Percentiles rank a stretch among this genome's conserved stretches.
Evolutionary conservation across 2,113 vertebrate species (phyloP).

Genomic region (Physeter macrocephalus): DNA sequence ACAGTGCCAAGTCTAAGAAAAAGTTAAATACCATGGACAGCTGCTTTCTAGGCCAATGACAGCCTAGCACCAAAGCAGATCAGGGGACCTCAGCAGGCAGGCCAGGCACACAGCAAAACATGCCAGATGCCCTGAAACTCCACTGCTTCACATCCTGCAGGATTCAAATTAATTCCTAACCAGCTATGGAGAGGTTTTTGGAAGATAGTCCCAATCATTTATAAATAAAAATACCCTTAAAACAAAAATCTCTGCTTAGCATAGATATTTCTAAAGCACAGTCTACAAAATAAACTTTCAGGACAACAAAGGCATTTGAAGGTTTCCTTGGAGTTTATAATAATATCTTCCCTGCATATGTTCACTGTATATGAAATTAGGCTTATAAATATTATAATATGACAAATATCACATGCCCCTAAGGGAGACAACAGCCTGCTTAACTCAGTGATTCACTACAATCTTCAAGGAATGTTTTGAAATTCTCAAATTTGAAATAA

Average conservation of each 20-base stretch:
- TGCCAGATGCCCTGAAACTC: not conserved
- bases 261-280: not conserved
- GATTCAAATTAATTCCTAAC: not conserved
- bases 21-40: constrained; percentile 74
- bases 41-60: constrained; percentile 60
- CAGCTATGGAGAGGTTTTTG: not conserved
- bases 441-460: not conserved
- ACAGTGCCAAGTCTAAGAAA: constrained; percentile 72
- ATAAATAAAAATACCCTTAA: not conserved
- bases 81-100: not conserved
- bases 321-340: not conserved
- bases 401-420: not conserved
- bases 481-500: constrained; percentile 25
- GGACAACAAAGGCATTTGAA: not conserved
- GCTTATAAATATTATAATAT: constrained; percentile 10
- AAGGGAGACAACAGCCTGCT: not conserved
- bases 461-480: constrained; percentile 21
- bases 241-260: not conserved
- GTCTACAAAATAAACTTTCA: constrained; percentile 7
- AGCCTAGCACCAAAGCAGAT: constrained; percentile 45
- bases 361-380: not conserved
- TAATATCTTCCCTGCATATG: not conserved
- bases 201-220: not conserved
- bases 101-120: not conserved
- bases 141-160: not conserved